Percentiles rank a stretch among this genome's conserved stretches.
Conservation (phyloP, 2,888 invertebrate genomes). For the Lasioglossum marginatum region DNA sequence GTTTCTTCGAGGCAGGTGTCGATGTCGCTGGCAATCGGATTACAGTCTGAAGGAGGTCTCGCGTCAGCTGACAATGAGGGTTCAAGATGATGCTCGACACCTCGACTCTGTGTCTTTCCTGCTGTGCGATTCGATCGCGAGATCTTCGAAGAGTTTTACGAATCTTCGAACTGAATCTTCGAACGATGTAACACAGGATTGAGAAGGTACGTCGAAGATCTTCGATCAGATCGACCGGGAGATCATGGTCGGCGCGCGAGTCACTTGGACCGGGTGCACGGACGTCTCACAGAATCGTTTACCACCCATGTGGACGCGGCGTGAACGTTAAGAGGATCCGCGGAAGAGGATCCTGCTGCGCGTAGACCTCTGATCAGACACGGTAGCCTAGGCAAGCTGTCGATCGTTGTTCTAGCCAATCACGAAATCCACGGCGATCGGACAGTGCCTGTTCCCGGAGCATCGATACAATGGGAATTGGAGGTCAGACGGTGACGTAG, state of each 20-base stretch:
- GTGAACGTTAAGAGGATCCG: neutral
- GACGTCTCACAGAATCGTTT: neutral
- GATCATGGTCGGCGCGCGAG: neutral
- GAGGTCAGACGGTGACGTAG: slow-evolving; percentile 38
- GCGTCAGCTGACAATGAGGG: neutral
- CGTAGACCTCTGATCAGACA: neutral
- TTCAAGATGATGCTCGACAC: neutral
- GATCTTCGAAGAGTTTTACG: neutral
- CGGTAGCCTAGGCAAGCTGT: neutral
- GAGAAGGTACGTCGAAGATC: neutral
- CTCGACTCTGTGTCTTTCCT: neutral
- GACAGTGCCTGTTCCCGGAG: neutral
- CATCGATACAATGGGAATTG: slow-evolving; percentile 6
- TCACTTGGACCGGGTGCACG: neutral
- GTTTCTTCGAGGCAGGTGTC: neutral
- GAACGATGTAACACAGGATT: neutral
- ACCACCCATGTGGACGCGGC: neutral
- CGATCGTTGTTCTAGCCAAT: neutral
- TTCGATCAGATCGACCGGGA: neutral
- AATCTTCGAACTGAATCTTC: neutral
- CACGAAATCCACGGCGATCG: slow-evolving; percentile 10
- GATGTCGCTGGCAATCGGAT: neutral
- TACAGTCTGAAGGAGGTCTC: neutral
- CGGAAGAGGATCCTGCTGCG: neutral
- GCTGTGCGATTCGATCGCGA: neutral